Base-by-base conservation (phyloP, 2,888 invertebrate species). In the Ischnus inquisitorius region DNA sequence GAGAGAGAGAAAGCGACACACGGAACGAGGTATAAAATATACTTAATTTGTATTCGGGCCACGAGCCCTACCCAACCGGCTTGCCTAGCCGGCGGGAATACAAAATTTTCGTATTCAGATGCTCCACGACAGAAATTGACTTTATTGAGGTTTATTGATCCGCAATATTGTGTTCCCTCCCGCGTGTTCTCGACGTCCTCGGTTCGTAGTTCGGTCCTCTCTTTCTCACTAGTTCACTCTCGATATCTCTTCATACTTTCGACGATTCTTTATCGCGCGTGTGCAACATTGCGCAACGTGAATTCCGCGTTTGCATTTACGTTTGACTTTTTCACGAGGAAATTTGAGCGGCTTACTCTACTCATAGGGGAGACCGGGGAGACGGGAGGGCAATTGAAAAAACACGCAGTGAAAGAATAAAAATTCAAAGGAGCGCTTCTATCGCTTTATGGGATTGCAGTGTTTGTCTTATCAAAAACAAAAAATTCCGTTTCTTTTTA, bases 81-180 rank as follows among this genome's bases (percentile, higher is more conserved):
- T 83, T 87, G 89, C 89, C 91, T 90, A 90, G 88, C 90, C 90
- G 87, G 75, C 88, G 88, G 93, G 93, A 93, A 93, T 93, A 92
- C 93, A 92, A 93, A 93, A 93, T 93, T 90, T 92, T 90, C 89
- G 92, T 91, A 93, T 93, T 93, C 93, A 93, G 92, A 93, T 93
- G 92, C 90, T 90, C 88, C 88, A 89, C 92, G 92, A 93, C 92
- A 92, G 92, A 93, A 93, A 93, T 93, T 93, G 92, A 93, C 93
- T 93, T 93, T 93, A 93, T 93, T 93, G 93, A 92, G 92, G 92
- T 92, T 92, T 93, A 93, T 93, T 91, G 93, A 93, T 93, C 92
- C 90, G 90, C 93, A 92, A 93, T 93, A 93, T 93, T 92, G 93
- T 92, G 91, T 91, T 84, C 74, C 74, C 74, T 48, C 72, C 43